phyloP scores from a whole-genome alignment of 1,140 invertebrate species.

The Sipha flava region DNA sequence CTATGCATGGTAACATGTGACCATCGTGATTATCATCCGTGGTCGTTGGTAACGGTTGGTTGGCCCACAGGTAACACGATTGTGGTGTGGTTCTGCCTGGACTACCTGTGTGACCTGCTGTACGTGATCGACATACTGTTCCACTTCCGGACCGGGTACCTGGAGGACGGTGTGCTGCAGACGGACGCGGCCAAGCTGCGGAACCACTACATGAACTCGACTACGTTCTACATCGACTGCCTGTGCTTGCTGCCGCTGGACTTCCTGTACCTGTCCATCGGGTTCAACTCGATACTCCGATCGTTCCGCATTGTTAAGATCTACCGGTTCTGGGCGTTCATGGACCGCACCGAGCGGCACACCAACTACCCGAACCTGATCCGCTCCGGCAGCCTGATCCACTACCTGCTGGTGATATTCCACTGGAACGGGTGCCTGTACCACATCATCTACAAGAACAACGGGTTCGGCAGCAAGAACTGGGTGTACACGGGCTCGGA shows the following conservation, averaged over 20 bases:
- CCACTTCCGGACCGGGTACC: conserved; percentile 93
- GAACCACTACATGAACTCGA: conserved; percentile 97
- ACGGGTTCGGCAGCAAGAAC: conserved; percentile 82
- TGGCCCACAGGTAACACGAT: conserved; percentile 65
- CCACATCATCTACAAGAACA: conserved; percentile 90
- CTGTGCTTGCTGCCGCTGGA: conserved; percentile 93
- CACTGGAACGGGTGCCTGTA: conserved; percentile 99
- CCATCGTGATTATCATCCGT: too few relatives aligned
- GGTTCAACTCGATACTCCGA: conserved; percentile 93
- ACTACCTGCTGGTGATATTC: conserved; percentile 95
- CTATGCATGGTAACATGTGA: too few relatives aligned
- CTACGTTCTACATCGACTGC: conserved; percentile 97
- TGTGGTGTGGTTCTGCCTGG: conserved; percentile 90
- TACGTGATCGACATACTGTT: conserved; percentile 94
- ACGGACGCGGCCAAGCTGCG: conserved; percentile 87
- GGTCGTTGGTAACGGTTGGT: conserved; percentile 16
- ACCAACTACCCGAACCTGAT: conserved; percentile 98
- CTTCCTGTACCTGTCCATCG: conserved; percentile 95
- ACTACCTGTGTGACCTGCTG: conserved; percentile 92
- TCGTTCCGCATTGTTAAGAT: conserved; percentile 97
- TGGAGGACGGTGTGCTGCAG: conserved; percentile 93
- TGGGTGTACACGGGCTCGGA: conserved; percentile 80
- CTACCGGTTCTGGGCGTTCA: conserved; percentile 93
- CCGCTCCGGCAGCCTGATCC: conserved; percentile 81
- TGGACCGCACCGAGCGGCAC: conserved; percentile 95